Percentiles rank a stretch among this genome's conserved stretches.
Evolutionary conservation across 2,888 invertebrate genomes (phyloP).

Genomic region (Anthrax anthrax): DNA sequence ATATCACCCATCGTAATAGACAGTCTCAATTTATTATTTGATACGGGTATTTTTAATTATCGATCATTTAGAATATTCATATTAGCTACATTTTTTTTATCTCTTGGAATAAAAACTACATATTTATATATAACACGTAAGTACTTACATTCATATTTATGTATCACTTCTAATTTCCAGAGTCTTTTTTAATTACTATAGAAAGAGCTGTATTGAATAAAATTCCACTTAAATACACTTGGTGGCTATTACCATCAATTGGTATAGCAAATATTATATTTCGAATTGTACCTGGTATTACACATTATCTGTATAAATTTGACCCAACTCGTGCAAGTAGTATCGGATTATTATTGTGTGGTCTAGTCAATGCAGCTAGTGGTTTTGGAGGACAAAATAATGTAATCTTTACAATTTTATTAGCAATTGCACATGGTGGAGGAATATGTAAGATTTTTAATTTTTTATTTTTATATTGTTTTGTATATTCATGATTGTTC

Average conservation of each 20-base stretch:
- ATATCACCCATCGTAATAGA: slow-evolving; percentile 6
- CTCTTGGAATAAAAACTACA: slow-evolving; percentile 66
- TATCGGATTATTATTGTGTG: slow-evolving; percentile 26
- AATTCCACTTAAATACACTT: slow-evolving; percentile 30
- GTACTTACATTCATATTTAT: neutral
- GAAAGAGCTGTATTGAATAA: neutral
- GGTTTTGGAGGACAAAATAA: slow-evolving; percentile 36
- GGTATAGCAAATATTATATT: slow-evolving; percentile 53
- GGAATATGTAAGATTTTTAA: slow-evolving; percentile 1
- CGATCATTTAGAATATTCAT: slow-evolving; percentile 28
- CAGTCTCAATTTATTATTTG: slow-evolving; percentile 26
- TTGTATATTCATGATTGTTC: neutral
- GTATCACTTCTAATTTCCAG: no score
- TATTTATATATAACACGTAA: slow-evolving; percentile 45
- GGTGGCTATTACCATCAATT: slow-evolving; percentile 45
- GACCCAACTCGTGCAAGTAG: slow-evolving; percentile 1
- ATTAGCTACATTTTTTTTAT: slow-evolving; percentile 47
- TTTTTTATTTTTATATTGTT: no score
- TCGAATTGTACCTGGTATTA: neutral
- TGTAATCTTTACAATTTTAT: slow-evolving; percentile 1
- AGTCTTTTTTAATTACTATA: neutral
- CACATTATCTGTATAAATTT: neutral
- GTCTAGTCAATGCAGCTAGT: slow-evolving; percentile 42
- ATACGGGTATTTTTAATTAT: slow-evolving; percentile 20
- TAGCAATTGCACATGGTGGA: slow-evolving; percentile 1